Percentiles rank a stretch among this genome's conserved stretches.
These are phyloP conservation scores for Ormyrus pomaceus DNA, from an alignment of 2,888 invertebrate species.

Conservation along the genomic window DNA sequence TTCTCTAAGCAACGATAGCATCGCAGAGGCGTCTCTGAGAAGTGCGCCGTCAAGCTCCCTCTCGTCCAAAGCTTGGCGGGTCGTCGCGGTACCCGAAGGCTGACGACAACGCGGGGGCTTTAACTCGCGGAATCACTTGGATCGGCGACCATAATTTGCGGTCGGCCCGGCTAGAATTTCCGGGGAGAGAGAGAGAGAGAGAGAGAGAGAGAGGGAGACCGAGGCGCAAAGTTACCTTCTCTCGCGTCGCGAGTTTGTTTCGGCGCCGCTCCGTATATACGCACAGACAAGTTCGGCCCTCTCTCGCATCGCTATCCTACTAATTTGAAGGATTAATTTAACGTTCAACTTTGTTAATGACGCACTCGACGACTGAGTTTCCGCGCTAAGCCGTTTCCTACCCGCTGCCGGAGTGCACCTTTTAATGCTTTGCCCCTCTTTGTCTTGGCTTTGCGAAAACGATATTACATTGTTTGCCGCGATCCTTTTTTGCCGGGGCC, in stretches of 20 bases:
- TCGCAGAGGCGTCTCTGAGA: background rate
- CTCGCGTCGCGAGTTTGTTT: conserved; percentile 33
- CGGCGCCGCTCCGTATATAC: conserved; percentile 8
- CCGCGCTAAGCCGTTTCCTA: no score
- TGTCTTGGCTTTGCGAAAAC: no score
- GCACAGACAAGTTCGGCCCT: conserved; percentile 20
- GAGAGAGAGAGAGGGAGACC: background rate
- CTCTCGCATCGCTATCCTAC: conserved; percentile 28
- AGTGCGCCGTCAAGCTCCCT: background rate
- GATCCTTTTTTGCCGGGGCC: no score
- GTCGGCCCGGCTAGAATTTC: conserved; percentile 42
- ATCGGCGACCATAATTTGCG: conserved; percentile 55
- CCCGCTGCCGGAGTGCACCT: no score
- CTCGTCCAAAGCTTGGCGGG: background rate
- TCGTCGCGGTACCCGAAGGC: background rate
- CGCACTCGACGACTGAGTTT: background rate
- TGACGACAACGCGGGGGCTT: background rate
- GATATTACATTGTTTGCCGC: no score
- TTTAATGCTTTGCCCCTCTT: no score
- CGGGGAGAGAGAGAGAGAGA: background rate
- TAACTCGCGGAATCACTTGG: conserved; percentile 55
- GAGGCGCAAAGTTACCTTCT: conserved; percentile 37
- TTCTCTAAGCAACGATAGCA: background rate
- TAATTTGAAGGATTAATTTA: conserved; percentile 52
- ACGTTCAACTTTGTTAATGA: conserved; percentile 42